A percentile compares a stretch with the other conserved stretches of the same genome.
Conservation (phyloP, 2,888 invertebrate genomes). For the Orchesellides sinensis region DNA sequence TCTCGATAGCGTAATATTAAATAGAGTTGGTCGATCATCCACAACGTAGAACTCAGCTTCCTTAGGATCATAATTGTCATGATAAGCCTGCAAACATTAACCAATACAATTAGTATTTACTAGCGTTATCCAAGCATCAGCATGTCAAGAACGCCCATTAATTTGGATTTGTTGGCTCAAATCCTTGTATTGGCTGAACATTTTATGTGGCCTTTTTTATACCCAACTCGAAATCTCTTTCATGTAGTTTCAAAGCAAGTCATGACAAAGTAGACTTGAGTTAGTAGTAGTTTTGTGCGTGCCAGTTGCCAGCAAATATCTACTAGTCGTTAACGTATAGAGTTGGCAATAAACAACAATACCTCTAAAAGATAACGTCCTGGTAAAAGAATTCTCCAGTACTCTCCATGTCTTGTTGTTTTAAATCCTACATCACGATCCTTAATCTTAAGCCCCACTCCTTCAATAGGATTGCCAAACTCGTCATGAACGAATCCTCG, state of each 20-base stretch:
- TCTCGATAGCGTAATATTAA: conserved; percentile 89
- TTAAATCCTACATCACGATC: conserved; percentile 90
- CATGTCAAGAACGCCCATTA: too few species aligned
- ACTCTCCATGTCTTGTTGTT: conserved; percentile 94
- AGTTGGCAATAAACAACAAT: conserved; percentile 62
- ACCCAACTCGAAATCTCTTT: too few species aligned
- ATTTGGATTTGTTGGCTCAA: too few species aligned
- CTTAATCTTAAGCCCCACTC: conserved; percentile 87
- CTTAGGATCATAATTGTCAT: conserved; percentile 89
- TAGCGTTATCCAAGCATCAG: too few species aligned
- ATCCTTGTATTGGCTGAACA: too few species aligned
- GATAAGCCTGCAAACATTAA: conserved; percentile 83
- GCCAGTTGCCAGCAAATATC: too few species aligned
- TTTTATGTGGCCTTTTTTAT: too few species aligned
- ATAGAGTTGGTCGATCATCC: conserved; percentile 89
- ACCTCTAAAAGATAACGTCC: conserved; percentile 92
- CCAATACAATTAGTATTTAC: too few species aligned
- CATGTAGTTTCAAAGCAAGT: too few species aligned
- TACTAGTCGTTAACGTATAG: too few species aligned
- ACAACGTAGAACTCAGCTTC: conserved; percentile 92
- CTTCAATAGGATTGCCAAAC: conserved; percentile 87
- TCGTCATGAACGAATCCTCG: conserved; percentile 89
- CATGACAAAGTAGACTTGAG: too few species aligned
- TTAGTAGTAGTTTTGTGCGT: too few species aligned
- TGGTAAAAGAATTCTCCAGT: conserved; percentile 93